Evolutionary conservation across 2,888 invertebrate genomes (phyloP), one percentile per base, ranked within the genome.

Genomic region (Nephrotoma appendiculata): DNA sequence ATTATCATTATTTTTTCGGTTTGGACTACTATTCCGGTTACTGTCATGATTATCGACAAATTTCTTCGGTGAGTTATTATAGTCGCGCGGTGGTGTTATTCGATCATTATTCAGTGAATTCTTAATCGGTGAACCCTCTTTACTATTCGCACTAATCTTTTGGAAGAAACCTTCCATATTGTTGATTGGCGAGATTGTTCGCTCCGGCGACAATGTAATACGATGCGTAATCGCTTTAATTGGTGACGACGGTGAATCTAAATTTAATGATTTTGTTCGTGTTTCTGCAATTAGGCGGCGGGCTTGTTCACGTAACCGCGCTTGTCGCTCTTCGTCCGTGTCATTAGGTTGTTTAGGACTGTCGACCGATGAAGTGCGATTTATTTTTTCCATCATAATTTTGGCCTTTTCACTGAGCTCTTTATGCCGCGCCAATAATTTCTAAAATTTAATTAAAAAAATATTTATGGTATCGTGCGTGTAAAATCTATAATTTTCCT

Each of bases 211-310:
- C 87, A 90, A 89, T 86, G 91, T 91, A 87, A 91, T 90, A 85
- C 91, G 89, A 86, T 91, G 91, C 41, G 88, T 88, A 31, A 88
- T 87, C 41, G 89, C 87, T 87, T 91, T 91, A 12, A 91, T 90
- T 11, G 92, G 92, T 83, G 91, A 90, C 83, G 91, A 90, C 2
- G 91, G 91, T 86, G 90, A 91, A n/a, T 90, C 90, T 0, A 89
- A 89, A 87, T 89, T 90, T 2, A 89, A 88, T 15, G 89, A 88
- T 88, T 91, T 91, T 44, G 93, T 93, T 89, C 96, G 93, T 0
- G 97, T 97, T 90, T 98, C 97, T 0, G 97, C 97, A 87, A 98
- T 98, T 86, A 98, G 93, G 89, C 95, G 95, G 89, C 98, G 94
- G 87, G 98, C 98, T 90, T 98, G 93, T 91, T 98, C 98, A 6